phyloP scores from a whole-genome alignment of 1,140 invertebrate species.

The Phocides pigmalion region DNA sequence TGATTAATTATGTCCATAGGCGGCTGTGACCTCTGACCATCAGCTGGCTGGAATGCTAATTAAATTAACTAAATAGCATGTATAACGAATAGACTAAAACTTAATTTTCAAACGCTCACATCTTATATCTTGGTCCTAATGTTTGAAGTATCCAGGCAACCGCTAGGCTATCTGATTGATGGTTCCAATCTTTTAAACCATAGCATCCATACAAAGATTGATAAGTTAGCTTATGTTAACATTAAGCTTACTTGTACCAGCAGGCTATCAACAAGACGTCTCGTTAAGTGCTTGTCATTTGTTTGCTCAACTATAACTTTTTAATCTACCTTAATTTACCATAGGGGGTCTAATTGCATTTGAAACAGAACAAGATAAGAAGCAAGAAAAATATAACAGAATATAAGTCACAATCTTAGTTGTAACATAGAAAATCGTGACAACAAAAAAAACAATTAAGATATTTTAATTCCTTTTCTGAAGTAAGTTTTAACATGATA shows the following conservation, averaged over 20 bases:
- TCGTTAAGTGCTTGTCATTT: not conserved
- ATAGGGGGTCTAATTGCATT: too few species aligned
- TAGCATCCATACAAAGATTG: slow-evolving; percentile 49
- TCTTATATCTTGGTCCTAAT: slow-evolving; percentile 8
- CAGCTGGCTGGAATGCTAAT: too few species aligned
- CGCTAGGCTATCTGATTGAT: slow-evolving; percentile 60
- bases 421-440: not conserved
- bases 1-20: too few species aligned
- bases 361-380: too few species aligned
- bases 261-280: not conserved
- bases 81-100: too few species aligned
- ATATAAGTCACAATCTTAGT: too few species aligned
- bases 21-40: too few species aligned
- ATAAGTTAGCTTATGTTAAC: slow-evolving; percentile 36
- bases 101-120: not conserved
- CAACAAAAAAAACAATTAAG: not conserved
- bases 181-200: slow-evolving; percentile 56
- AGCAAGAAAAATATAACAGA: too few species aligned
- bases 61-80: too few species aligned
- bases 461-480: slow-evolving; percentile 3
- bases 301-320: too few species aligned
- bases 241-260: not conserved
- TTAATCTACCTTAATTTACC: not conserved
- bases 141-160: slow-evolving; percentile 31
- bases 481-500: slow-evolving; percentile 13